Evolutionary conservation across 2,888 invertebrate species (phyloP).

Genomic region (Gerosis bhagava): DNA sequence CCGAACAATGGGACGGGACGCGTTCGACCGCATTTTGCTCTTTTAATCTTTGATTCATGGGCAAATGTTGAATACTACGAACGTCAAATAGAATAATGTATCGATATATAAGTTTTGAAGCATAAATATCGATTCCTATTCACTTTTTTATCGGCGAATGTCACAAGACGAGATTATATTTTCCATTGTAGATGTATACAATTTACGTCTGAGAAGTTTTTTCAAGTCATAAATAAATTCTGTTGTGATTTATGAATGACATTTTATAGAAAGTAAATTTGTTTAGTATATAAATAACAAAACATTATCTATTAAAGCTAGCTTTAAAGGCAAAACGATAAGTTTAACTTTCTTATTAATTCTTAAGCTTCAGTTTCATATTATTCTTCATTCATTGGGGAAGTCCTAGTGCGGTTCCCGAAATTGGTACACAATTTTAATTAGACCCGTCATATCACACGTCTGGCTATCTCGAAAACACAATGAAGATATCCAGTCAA

Average conservation of each 20-base stretch:
- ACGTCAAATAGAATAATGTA: slow-evolving; percentile 26
- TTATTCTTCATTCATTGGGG: no score
- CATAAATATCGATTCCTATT: slow-evolving; percentile 21
- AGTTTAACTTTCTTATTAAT: no score
- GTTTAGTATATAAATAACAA: no score
- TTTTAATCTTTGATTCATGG: slow-evolving; percentile 40
- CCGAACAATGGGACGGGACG: slow-evolving; percentile 42
- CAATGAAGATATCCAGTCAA: slow-evolving; percentile 42
- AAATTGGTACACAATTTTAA: slow-evolving; percentile 14
- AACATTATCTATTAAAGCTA: no score
- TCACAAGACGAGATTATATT: slow-evolving; percentile 10
- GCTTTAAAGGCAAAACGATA: no score
- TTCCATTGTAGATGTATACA: slow-evolving; percentile 7
- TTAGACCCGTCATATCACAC: slow-evolving; percentile 17
- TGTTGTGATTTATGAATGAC: neutral
- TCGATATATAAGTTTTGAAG: slow-evolving; percentile 25
- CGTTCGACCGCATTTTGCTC: slow-evolving; percentile 27
- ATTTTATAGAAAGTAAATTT: no score
- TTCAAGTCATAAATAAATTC: slow-evolving; percentile 6
- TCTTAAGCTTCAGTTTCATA: no score
- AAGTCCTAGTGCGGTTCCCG: no score
- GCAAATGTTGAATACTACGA: slow-evolving; percentile 31
- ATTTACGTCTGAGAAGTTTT: slow-evolving; percentile 7
- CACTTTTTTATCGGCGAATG: slow-evolving; percentile 20
- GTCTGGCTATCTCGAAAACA: slow-evolving; percentile 5